Evolutionary conservation across 1,140 invertebrate species (phyloP).

Genomic region (Globodera rostochiensis): DNA sequence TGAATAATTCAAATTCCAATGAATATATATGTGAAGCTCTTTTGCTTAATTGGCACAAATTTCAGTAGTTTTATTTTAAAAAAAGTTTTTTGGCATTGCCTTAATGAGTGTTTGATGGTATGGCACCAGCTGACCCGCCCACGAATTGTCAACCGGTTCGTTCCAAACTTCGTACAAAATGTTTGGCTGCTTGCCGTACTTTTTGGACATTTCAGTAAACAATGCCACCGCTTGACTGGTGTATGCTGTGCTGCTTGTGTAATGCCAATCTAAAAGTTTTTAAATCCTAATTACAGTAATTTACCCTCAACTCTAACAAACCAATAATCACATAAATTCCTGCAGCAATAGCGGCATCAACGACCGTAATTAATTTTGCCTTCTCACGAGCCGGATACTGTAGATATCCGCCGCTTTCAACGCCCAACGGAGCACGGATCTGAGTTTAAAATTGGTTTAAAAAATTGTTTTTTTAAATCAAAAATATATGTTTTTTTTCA

Average conservation of each 20-base stretch:
- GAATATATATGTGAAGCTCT: too few relatives aligned
- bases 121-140: neutral
- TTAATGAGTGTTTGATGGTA: slow-evolving; percentile 2
- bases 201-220: slow-evolving; percentile 6
- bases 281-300: neutral
- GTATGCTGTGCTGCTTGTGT: neutral
- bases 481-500: neutral
- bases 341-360: slow-evolving; percentile 17
- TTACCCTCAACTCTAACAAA: neutral
- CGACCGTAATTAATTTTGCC: neutral
- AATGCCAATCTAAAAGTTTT: slow-evolving; percentile 10
- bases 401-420: neutral
- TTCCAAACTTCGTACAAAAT: slow-evolving; percentile 19
- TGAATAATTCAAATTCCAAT: neutral
- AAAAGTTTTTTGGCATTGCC: neutral
- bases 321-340: slow-evolving; percentile 7
- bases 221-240: neutral
- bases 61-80: too few relatives aligned
- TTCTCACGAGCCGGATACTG: neutral
- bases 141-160: neutral
- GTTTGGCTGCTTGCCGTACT: slow-evolving; percentile 1
- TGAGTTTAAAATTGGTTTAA: neutral
- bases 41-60: too few relatives aligned
- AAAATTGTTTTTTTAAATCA: neutral
- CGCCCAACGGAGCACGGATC: slow-evolving; percentile 10